These are phyloP conservation scores for Glossophaga mutica DNA, from an alignment of 2,797 vertebrate species.

Conservation along the genomic window DNA sequence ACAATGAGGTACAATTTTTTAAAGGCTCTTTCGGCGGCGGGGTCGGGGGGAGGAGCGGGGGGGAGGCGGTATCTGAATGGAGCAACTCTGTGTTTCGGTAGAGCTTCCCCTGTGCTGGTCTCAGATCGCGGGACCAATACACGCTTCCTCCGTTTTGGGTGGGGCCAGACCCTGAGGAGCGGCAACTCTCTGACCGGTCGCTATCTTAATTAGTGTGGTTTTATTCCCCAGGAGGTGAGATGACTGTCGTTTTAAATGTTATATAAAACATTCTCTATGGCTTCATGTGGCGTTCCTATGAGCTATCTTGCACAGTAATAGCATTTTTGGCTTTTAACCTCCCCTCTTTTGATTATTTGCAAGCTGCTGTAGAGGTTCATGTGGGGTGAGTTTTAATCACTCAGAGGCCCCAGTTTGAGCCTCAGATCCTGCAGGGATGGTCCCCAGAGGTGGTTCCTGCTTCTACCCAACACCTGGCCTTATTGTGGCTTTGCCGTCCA, in stretches of 20 bases:
- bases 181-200: neutral
- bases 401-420: neutral
- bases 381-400: neutral
- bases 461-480: too few species aligned
- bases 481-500: rapidly evolving
- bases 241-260: neutral
- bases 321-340: neutral
- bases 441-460: neutral
- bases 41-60: too few species aligned
- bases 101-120: rapidly evolving
- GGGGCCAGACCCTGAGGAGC: too few species aligned
- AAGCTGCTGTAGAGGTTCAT: neutral
- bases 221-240: rapidly evolving
- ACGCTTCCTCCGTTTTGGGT: neutral
- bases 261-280: neutral
- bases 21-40: neutral
- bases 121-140: neutral
- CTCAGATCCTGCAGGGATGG: neutral
- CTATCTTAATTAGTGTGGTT: neutral
- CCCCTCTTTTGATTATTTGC: neutral
- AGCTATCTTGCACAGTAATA: neutral
- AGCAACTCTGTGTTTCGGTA: neutral
- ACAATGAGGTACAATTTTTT: neutral
- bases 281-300: neutral
- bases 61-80: neutral